These are phyloP conservation scores for Trichomycterus rosablanca DNA, from an alignment of 2,113 vertebrate genomes.

Conservation along the genomic window DNA sequence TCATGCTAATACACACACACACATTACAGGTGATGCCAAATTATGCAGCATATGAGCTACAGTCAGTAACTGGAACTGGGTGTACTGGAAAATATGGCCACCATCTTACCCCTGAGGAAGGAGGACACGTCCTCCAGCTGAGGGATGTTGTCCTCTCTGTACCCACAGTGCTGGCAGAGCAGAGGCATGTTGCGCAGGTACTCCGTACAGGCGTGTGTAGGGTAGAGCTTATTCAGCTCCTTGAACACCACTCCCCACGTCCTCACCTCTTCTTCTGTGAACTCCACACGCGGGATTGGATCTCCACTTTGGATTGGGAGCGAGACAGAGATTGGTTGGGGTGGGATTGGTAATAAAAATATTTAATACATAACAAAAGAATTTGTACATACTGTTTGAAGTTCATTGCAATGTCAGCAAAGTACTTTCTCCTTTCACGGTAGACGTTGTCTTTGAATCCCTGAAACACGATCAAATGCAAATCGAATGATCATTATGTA, in stretches of 20 bases:
- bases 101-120: constrained; percentile 80
- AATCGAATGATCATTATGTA: not conserved
- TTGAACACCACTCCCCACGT: constrained; percentile 92
- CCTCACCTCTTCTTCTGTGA: constrained; percentile 91
- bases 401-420: constrained; percentile 90
- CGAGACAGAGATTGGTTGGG: not conserved
- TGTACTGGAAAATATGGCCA: not conserved
- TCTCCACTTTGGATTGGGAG: constrained; percentile 81
- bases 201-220: constrained; percentile 89
- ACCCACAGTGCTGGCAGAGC: constrained; percentile 86
- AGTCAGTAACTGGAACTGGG: not conserved
- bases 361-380: not conserved
- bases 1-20: constrained; percentile 1
- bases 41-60: not conserved
- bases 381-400: constrained; percentile 83
- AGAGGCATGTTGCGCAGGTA: constrained; percentile 92
- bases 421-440: constrained; percentile 90
- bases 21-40: not conserved
- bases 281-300: constrained; percentile 83
- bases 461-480: constrained; percentile 53
- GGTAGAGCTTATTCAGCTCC: constrained; percentile 92
- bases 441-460: constrained; percentile 98
- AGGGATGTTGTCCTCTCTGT: constrained; percentile 92
- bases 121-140: constrained; percentile 94
- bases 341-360: not conserved